Percentiles rank a stretch among this genome's conserved stretches.
Evolutionary conservation across 2,113 vertebrate species (phyloP).

Genomic region (Phyllostomus discolor): DNA sequence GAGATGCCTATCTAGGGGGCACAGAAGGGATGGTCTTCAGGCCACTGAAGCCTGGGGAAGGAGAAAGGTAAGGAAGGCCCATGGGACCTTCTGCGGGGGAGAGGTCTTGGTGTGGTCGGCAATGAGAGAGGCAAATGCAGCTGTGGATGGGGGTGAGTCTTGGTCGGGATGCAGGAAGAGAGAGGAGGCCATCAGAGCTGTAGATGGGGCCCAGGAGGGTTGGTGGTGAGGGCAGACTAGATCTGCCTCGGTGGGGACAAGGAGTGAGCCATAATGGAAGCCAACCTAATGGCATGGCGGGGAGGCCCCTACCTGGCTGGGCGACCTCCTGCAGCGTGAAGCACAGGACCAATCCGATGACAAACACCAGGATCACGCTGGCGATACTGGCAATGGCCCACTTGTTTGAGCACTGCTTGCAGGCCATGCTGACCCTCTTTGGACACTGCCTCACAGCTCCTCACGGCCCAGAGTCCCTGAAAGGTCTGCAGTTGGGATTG

Average conservation of each 20-base stretch:
- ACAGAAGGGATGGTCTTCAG: background rate
- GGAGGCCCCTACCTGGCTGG: constrained; percentile 39
- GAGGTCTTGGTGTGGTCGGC: background rate
- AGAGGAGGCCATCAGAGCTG: background rate
- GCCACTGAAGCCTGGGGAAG: background rate
- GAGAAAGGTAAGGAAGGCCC: background rate
- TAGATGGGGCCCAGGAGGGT: background rate
- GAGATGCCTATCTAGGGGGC: background rate
- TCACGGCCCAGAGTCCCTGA: accelerated
- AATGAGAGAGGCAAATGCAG: background rate
- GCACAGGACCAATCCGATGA: background rate
- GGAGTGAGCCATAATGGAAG: background rate
- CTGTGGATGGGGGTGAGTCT: background rate
- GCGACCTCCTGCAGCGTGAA: background rate
- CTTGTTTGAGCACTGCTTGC: accelerated
- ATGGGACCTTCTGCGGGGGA: background rate
- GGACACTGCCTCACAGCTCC: background rate
- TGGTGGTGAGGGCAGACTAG: background rate
- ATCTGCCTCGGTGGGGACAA: background rate
- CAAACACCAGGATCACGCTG: background rate
- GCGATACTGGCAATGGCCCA: background rate
- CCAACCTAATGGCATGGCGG: accelerated
- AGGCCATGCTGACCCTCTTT: background rate
- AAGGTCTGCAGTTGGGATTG: background rate
- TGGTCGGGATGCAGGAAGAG: background rate